A percentile compares a stretch with the other conserved stretches of the same genome.
Evolutionary conservation across 2,113 vertebrate genomes (phyloP).

Genomic region (Lamprologus sp.): DNA sequence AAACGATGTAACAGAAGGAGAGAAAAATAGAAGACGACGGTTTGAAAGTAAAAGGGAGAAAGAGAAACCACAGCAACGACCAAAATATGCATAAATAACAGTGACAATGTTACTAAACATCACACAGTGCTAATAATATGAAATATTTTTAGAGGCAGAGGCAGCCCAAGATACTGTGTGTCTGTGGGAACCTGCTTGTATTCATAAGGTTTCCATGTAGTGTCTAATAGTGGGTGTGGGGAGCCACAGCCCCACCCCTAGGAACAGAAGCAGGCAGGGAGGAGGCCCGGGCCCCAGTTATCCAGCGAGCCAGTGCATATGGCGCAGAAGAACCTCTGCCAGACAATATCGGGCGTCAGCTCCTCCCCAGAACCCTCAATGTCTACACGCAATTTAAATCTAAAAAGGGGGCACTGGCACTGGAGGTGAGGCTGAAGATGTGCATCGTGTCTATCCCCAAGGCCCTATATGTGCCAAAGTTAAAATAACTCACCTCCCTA

Average conservation of each 20-base stretch:
- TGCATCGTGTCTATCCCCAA: not conserved
- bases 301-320: not conserved
- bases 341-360: not conserved
- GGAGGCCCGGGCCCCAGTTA: not conserved
- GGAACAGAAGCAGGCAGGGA: not conserved
- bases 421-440: not conserved
- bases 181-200: not conserved
- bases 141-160: not conserved
- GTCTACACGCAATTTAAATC: not conserved
- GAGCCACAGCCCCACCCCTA: not conserved
- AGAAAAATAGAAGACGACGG: not conserved
- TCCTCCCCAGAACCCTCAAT: not conserved
- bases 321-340: not conserved
- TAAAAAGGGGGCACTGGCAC: not conserved
- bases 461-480: not conserved
- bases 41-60: not conserved
- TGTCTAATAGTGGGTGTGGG: not conserved
- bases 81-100: not conserved
- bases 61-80: not conserved
- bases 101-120: not conserved
- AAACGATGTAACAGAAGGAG: not conserved
- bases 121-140: not conserved
- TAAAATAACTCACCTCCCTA: not conserved
- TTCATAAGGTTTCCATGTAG: not conserved
- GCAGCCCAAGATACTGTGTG: not conserved